Conservation (phyloP, 2,797 vertebrate species). For the Staurois parvus region DNA sequence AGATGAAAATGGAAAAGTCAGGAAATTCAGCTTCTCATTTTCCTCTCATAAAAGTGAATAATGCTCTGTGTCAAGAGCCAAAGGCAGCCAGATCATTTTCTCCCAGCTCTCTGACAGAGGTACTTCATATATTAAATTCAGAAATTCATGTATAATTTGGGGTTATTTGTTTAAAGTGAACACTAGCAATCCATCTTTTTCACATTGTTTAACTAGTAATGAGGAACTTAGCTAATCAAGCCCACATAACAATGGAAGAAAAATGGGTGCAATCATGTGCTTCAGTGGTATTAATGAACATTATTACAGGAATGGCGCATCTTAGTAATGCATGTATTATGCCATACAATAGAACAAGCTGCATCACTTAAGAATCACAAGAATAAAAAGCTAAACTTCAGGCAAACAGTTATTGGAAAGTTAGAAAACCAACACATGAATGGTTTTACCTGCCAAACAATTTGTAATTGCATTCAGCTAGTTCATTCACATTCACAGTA, state of each 20-base stretch:
- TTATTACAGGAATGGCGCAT: conserved; percentile 15
- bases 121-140: conserved; percentile 51
- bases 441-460: no score
- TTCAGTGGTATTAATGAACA: conserved; percentile 41
- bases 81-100: conserved; percentile 59
- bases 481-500: no score
- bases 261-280: conserved; percentile 36
- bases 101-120: conserved; percentile 44
- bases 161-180: conserved; percentile 57
- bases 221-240: conserved; percentile 56
- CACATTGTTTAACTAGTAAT: conserved; percentile 52
- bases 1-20: conserved; percentile 63
- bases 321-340: conserved; percentile 24
- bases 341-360: conserved; percentile 7
- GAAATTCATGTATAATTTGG: conserved; percentile 57
- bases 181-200: conserved; percentile 39
- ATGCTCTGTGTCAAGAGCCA: conserved; percentile 60
- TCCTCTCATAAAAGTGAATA: conserved; percentile 62
- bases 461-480: no score
- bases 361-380: not conserved
- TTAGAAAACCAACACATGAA: no score
- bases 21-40: conserved; percentile 59
- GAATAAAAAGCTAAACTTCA: no score
- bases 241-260: conserved; percentile 46
- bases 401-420: no score